These are phyloP conservation scores for Aphelocoma californica DNA, from an alignment of 2,797 vertebrate genomes.

Conservation along the genomic window DNA sequence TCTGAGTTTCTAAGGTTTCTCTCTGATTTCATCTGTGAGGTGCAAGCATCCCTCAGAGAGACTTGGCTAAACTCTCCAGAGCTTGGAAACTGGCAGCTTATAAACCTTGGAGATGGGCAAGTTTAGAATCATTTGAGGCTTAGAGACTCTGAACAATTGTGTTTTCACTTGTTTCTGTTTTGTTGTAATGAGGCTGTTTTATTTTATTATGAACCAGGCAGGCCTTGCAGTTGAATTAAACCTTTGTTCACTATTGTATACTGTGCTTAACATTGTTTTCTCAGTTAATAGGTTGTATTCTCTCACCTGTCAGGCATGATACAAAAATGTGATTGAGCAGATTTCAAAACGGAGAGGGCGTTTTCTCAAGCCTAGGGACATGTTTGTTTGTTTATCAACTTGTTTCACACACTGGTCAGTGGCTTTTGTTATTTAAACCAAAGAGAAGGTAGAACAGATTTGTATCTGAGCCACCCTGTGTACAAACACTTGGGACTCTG, in stretches of 20 bases:
- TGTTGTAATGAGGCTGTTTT: not conserved
- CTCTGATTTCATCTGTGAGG: not conserved
- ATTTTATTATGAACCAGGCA: not conserved
- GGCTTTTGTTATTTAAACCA: not conserved
- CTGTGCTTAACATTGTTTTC: not conserved
- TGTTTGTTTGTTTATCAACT: not conserved
- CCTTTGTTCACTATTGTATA: not conserved
- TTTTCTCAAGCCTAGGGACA: not conserved
- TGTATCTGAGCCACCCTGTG: not conserved
- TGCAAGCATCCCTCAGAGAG: not conserved
- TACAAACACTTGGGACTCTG: not conserved
- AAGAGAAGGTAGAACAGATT: not conserved
- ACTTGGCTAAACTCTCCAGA: not conserved
- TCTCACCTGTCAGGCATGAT: not conserved
- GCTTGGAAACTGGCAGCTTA: not conserved
- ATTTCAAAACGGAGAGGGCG: not conserved
- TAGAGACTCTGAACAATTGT: not conserved
- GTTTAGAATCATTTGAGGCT: not conserved
- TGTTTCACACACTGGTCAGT: not conserved
- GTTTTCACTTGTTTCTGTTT: not conserved
- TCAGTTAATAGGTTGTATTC: not conserved
- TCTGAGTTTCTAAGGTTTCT: not conserved
- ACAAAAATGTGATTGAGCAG: not conserved
- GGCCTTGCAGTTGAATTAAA: not conserved
- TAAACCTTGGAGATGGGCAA: not conserved